Evolutionary conservation across 2,888 invertebrate species (phyloP), one percentile per base, ranked within the genome.

Genomic region (Hirudinaria manillensis): DNA sequence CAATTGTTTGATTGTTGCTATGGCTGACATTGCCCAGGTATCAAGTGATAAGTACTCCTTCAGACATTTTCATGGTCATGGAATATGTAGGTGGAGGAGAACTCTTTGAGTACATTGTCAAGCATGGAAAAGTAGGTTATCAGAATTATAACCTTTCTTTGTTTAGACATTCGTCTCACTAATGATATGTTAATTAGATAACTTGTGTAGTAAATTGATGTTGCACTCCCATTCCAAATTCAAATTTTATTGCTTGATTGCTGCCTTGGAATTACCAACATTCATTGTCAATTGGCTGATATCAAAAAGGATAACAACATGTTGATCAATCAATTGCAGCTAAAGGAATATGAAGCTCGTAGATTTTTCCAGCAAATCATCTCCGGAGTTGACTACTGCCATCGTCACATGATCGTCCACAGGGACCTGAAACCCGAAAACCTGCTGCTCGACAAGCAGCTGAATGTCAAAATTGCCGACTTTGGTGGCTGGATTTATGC

Each of bases 11-110:
- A 1, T 45, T 45, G 13, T 3, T 6, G 45, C 10, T 45, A 29
- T 3, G 3, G n/a, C 24, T 61, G 10, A 61, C 21, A 10, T 27
- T 61, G 29, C 13, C 10, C 81, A 90, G 90, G 77, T 90, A 91
- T 84, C 90, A 94, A 88, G 93, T 94, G 36, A 96, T 97, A 80
- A 97, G 96, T 80, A 99, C 99, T 19, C 98, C 98, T 4, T 95
- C 97, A 38, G 99, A 99, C 86, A 99, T 99, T 83, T 99, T 99
- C 86, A 99, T 99, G 98, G 97, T 99, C 78, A 85, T 99, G 99
- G 99, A 99, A 87, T 99, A 97, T 89, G 99, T 99, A 0, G 93
- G 95, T 74, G 99, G 99, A 4, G 99, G 99, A 51, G 99, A 99
- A 86, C 88, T 99, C 0, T 99, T 99, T 87, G 99, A 99, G 86